These are phyloP conservation scores for Cloeon dipterum DNA, from an alignment of 2,888 invertebrate species.

Conservation along the genomic window DNA sequence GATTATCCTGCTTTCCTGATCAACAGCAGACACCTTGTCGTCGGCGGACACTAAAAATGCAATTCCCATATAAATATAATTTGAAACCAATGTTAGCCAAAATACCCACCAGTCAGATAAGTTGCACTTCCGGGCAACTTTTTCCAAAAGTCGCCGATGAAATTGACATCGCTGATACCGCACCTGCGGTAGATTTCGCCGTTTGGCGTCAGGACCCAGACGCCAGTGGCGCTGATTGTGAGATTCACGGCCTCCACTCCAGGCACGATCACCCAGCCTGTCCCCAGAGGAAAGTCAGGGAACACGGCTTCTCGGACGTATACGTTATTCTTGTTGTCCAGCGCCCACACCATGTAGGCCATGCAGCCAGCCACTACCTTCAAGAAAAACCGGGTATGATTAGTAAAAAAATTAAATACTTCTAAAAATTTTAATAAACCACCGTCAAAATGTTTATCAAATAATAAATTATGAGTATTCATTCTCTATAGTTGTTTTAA, in stretches of 20 bases:
- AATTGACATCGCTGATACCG: conserved; percentile 21
- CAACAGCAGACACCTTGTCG: no score
- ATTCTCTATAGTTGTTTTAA: no score
- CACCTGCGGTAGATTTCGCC: conserved; percentile 20
- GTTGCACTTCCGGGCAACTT: conserved; percentile 15
- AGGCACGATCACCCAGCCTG: conserved; percentile 23
- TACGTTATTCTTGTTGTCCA: conserved; percentile 21
- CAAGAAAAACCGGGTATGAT: conserved; percentile 5
- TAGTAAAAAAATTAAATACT: background rate
- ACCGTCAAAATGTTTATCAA: no score
- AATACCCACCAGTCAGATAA: conserved; percentile 16
- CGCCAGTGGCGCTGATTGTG: conserved; percentile 18
- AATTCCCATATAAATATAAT: no score
- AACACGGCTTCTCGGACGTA: conserved; percentile 23
- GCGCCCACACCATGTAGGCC: conserved; percentile 22
- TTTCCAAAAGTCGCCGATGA: conserved; percentile 23
- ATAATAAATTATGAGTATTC: background rate
- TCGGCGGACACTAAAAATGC: no score
- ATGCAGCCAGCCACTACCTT: conserved; percentile 19
- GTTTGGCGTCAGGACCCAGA: conserved; percentile 20
- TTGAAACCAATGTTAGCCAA: no score
- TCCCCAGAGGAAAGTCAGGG: conserved; percentile 22
- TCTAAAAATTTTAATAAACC: no score
- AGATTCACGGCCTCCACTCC: conserved; percentile 21
- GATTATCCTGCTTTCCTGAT: no score